These are phyloP conservation scores for Alosa sapidissima DNA, from an alignment of 2,797 vertebrate genomes.

Conservation along the genomic window DNA sequence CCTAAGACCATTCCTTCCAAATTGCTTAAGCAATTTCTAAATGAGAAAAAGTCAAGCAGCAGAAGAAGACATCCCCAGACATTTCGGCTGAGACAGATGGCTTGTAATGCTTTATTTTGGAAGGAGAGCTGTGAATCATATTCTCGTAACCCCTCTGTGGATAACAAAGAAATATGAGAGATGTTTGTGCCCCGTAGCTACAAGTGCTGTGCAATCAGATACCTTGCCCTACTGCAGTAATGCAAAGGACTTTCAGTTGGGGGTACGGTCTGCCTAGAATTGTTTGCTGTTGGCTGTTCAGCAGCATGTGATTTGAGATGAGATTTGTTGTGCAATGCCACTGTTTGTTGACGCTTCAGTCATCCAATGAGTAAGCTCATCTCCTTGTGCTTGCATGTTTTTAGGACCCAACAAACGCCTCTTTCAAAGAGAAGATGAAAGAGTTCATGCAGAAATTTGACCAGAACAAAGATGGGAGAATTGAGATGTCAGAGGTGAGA, in stretches of 20 bases:
- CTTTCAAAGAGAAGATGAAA: constrained; percentile 91
- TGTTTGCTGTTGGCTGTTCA: not conserved
- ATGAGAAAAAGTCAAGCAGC: constrained; percentile 1
- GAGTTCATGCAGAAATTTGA: constrained; percentile 98
- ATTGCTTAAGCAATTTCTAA: not conserved
- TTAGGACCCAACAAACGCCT: constrained; percentile 82
- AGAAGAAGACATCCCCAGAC: constrained; percentile 23
- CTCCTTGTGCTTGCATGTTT: constrained; percentile 38
- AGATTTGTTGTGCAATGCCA: not conserved
- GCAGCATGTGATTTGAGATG: not conserved
- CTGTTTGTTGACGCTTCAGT: not conserved
- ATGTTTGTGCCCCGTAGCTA: not conserved
- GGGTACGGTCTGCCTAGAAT: not conserved
- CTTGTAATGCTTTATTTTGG: constrained; percentile 19
- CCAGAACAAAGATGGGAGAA: constrained; percentile 92
- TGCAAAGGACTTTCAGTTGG: not conserved
- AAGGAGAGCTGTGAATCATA: constrained; percentile 21
- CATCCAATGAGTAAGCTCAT: constrained; percentile 10
- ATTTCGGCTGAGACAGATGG: constrained; percentile 25
- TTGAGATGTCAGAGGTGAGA: constrained; percentile 96
- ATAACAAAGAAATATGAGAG: constrained; percentile 23
- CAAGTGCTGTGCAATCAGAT: not conserved
- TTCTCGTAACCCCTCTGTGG: constrained; percentile 8
- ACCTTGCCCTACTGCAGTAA: not conserved
- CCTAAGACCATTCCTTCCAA: not conserved